Evolutionary conservation across 1,140 invertebrate species (phyloP).

Genomic region (Drosophila teissieri): DNA sequence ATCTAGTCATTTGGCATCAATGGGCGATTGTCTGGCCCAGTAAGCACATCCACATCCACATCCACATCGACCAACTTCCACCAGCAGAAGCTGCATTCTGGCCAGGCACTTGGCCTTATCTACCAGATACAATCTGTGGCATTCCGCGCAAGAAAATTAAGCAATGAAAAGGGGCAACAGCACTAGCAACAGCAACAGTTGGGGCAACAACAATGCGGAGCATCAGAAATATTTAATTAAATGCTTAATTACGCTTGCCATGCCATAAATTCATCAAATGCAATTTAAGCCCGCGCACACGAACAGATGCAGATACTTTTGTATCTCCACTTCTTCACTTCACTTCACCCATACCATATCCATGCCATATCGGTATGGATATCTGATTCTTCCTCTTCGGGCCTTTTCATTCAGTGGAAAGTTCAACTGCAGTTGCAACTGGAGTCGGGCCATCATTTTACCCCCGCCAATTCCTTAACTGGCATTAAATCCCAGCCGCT

Average conservation of each 20-base stretch:
- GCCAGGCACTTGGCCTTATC: constrained; percentile 49
- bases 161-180: constrained; percentile 21
- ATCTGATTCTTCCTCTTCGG: background rate
- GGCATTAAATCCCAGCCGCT: constrained; percentile 37
- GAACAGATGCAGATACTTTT: constrained; percentile 43
- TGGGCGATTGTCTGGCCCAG: constrained; percentile 27
- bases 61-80: background rate
- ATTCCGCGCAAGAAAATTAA: constrained; percentile 76
- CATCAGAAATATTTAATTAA: constrained; percentile 84
- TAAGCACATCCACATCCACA: background rate
- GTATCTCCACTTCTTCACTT: constrained; percentile 6
- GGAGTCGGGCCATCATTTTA: constrained; percentile 71
- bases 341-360: background rate
- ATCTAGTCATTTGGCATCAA: constrained; percentile 14
- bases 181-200: constrained; percentile 33
- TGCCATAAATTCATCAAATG: constrained; percentile 84
- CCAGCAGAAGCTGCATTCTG: constrained; percentile 29
- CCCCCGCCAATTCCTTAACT: constrained; percentile 20
- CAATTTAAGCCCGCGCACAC: constrained; percentile 74
- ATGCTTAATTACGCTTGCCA: constrained; percentile 84
- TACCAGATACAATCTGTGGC: constrained; percentile 66
- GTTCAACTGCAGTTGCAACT: constrained; percentile 54
- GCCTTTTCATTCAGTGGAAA: constrained; percentile 59
- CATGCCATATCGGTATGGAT: background rate
- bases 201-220: constrained; percentile 63